These are phyloP conservation scores for Tipula vernalis DNA, from an alignment of 2,888 invertebrate genomes.

Conservation along the genomic window DNA sequence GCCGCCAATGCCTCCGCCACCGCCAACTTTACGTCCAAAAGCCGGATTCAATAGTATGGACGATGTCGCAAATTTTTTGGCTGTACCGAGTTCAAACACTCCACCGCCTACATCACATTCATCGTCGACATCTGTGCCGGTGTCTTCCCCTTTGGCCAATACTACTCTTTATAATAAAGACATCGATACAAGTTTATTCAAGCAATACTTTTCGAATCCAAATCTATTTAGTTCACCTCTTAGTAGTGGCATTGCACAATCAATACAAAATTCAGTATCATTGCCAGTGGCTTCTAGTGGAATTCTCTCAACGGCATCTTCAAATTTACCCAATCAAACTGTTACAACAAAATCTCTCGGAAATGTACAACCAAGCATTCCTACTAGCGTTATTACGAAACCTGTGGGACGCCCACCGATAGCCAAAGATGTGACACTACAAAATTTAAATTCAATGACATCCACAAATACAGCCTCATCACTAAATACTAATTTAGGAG, in stretches of 20 bases:
- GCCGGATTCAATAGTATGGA: neutral
- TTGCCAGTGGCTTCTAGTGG: neutral
- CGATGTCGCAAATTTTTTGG: constrained; percentile 8
- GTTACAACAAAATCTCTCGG: neutral
- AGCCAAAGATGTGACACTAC: neutral
- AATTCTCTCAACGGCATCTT: neutral
- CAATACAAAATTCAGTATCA: neutral
- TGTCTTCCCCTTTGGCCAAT: neutral
- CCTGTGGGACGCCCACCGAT: neutral
- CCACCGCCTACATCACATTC: neutral
- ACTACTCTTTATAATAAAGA: neutral
- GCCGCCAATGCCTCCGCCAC: neutral
- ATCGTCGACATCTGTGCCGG: neutral
- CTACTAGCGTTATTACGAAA: constrained; percentile 16
- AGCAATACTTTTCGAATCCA: neutral
- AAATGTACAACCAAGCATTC: constrained; percentile 13
- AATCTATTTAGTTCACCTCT: neutral
- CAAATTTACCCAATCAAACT: neutral
- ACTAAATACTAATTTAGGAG: neutral
- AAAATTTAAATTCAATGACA: neutral
- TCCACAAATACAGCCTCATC: neutral
- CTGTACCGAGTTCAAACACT: constrained; percentile 6
- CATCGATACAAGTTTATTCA: neutral
- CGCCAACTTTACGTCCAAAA: constrained; percentile 6
- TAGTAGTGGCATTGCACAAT: neutral